Evolutionary conservation across 1,140 invertebrate genomes (phyloP).

Genomic region (Lepidurus couesii): DNA sequence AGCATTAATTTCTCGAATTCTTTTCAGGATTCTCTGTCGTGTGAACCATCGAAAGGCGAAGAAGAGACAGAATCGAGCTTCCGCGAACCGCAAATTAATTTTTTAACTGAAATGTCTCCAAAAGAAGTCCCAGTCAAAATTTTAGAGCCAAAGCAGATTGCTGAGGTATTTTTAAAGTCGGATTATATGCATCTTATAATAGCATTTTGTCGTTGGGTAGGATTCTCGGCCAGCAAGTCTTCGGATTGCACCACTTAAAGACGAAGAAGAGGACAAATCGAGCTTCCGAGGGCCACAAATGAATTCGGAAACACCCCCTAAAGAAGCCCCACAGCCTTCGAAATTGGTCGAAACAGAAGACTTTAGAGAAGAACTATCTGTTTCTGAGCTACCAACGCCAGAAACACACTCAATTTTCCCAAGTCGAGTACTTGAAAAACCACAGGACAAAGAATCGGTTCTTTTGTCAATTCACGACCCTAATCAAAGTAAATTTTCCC

Average conservation of each 20-base stretch:
- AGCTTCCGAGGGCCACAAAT: too few relatives aligned
- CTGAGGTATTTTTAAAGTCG: too few relatives aligned
- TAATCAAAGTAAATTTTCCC: neutral
- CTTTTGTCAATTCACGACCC: neutral
- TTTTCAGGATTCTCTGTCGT: neutral
- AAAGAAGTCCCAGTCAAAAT: conserved; percentile 1
- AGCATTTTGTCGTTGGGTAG: too few relatives aligned
- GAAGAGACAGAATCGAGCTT: neutral
- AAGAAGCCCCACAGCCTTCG: too few relatives aligned
- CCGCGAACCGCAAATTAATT: neutral
- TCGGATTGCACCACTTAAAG: too few relatives aligned
- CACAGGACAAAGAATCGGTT: neutral
- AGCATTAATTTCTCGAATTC: too few relatives aligned
- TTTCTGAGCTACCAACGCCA: neutral
- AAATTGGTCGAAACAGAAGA: neutral
- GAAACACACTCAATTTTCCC: conserved; percentile 2
- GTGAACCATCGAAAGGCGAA: neutral
- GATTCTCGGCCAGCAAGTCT: too few relatives aligned
- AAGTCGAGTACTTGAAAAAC: neutral
- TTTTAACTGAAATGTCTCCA: neutral
- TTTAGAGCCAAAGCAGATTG: too few relatives aligned
- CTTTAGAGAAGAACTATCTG: neutral
- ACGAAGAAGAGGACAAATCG: too few relatives aligned
- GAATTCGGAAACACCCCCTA: too few relatives aligned
- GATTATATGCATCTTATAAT: too few relatives aligned